These are phyloP conservation scores for Polyommatus iphigenia DNA, from an alignment of 2,888 invertebrate species.

Conservation along the genomic window DNA sequence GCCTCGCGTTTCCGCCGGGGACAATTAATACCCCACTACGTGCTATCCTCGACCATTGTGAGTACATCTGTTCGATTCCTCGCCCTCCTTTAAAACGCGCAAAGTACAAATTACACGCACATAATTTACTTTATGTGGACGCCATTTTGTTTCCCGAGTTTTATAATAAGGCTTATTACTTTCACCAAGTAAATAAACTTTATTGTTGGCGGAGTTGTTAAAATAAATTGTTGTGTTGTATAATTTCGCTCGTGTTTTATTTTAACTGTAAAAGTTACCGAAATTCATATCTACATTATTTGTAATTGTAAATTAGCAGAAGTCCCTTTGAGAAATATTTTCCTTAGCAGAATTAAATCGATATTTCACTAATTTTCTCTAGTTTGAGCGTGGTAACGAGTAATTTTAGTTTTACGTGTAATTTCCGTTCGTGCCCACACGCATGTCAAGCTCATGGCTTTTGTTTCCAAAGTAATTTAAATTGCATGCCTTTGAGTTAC, in stretches of 20 bases:
- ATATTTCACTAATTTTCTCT: not conserved
- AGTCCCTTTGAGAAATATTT: not conserved
- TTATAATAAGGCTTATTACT: slow-evolving; percentile 8
- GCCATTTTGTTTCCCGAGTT: slow-evolving; percentile 21
- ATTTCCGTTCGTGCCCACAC: slow-evolving; percentile 37
- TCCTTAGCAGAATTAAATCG: not conserved
- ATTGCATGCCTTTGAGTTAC: slow-evolving; percentile 28
- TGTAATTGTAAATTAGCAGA: not conserved
- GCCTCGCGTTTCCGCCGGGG: slow-evolving; percentile 74
- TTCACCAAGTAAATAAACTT: slow-evolving; percentile 21
- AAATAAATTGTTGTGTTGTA: not conserved
- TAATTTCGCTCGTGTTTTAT: not conserved
- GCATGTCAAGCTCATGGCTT: slow-evolving; percentile 28
- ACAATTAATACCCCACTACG: slow-evolving; percentile 77
- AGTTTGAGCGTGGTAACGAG: slow-evolving; percentile 17
- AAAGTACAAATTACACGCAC: slow-evolving; percentile 28
- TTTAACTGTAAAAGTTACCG: not conserved
- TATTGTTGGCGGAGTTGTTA: slow-evolving; percentile 8
- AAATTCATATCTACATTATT: not conserved
- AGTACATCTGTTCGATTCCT: slow-evolving; percentile 50
- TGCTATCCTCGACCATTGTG: slow-evolving; percentile 61
- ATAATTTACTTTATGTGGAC: slow-evolving; percentile 26
- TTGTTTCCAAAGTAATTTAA: slow-evolving; percentile 31
- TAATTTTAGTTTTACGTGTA: slow-evolving; percentile 26
- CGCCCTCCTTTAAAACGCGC: slow-evolving; percentile 35